A percentile compares a stretch with the other conserved stretches of the same genome.
phyloP scores from a whole-genome alignment of 2,113 vertebrate species.

The Herpetotheres cachinnans region DNA sequence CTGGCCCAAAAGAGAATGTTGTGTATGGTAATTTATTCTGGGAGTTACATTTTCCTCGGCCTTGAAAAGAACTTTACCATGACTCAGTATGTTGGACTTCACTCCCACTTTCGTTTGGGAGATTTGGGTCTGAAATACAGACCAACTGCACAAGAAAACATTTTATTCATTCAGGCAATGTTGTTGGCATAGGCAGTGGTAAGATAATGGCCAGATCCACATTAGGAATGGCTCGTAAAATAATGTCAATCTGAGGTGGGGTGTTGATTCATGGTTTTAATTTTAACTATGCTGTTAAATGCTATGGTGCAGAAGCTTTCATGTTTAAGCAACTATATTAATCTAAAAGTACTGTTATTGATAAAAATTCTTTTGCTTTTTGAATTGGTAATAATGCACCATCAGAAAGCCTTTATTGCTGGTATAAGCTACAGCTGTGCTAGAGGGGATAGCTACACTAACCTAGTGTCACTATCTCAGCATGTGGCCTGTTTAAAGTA shows the following conservation, averaged over 20 bases:
- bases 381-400: not conserved
- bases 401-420: conserved; percentile 4
- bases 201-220: not conserved
- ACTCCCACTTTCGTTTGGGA: not conserved
- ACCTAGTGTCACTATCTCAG: conserved; percentile 1
- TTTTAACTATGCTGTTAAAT: conserved; percentile 5
- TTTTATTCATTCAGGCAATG: not conserved
- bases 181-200: not conserved
- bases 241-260: not conserved
- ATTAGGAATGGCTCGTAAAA: not conserved
- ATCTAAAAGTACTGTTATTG: conserved; percentile 16
- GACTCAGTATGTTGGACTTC: conserved; percentile 1
- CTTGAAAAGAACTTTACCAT: conserved; percentile 11
- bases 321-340: not conserved
- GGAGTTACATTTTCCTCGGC: not conserved
- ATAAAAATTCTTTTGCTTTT: conserved; percentile 37
- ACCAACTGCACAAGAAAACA: not conserved
- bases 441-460: not conserved
- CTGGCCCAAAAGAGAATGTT: conserved; percentile 33
- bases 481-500: conserved; percentile 49
- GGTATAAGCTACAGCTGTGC: conserved; percentile 34
- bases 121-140: not conserved
- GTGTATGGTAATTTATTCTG: conserved; percentile 23
- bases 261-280: conserved; percentile 28
- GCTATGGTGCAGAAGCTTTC: not conserved